A percentile compares a stretch with the other conserved stretches of the same genome.
phyloP scores from a whole-genome alignment of 2,113 vertebrate species.

The Hippocampus guttulatus region DNA sequence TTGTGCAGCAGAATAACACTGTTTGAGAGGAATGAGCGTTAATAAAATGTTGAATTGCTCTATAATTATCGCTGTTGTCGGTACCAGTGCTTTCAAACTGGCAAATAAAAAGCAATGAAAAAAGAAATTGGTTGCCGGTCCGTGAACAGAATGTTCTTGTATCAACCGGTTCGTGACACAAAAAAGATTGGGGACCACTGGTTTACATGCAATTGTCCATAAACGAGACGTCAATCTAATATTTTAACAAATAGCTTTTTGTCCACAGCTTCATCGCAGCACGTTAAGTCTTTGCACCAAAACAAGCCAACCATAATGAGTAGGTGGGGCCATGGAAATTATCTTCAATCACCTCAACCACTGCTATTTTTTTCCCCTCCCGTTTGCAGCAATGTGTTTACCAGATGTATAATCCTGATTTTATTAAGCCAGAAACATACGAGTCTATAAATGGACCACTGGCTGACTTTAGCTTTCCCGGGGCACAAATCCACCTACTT shows the following conservation, averaged over 20 bases:
- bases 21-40: no score
- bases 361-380: conserved; percentile 51
- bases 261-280: conserved; percentile 30
- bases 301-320: conserved; percentile 67
- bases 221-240: background rate
- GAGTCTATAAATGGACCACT: conserved; percentile 65
- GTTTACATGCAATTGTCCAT: background rate
- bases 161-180: no score
- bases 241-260: background rate
- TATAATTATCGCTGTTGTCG: no score
- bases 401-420: conserved; percentile 71
- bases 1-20: no score
- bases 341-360: conserved; percentile 66
- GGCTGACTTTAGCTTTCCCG: conserved; percentile 52
- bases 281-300: conserved; percentile 60
- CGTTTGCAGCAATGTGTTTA: conserved; percentile 68
- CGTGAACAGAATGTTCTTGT: no score
- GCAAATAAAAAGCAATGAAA: no score
- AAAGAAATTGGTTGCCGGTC: no score
- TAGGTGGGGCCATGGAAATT: conserved; percentile 52
- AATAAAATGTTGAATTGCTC: no score
- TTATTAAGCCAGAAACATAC: conserved; percentile 70
- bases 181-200: no score
- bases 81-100: no score
- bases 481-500: conserved; percentile 60